Conservation (phyloP, 2,888 invertebrate species). For the Ichneumoninae sp. region DNA sequence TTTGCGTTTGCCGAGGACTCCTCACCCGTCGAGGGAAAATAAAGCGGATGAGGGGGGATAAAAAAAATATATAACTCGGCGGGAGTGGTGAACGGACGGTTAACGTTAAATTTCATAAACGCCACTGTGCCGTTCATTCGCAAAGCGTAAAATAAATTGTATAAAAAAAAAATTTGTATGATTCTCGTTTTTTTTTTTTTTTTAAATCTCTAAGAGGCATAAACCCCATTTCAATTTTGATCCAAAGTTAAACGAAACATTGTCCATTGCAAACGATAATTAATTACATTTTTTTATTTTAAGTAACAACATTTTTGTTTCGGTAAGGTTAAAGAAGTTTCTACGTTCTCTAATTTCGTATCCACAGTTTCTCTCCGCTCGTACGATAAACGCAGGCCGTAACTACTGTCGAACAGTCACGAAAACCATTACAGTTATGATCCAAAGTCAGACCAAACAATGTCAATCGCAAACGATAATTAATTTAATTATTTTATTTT, state of each 20-base stretch:
- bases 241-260: too few species aligned
- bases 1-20: slow-evolving; percentile 14
- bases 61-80: background rate
- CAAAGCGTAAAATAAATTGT: background rate
- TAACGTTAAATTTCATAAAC: background rate
- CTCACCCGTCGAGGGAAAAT: slow-evolving; percentile 3
- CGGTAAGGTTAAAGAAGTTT: background rate
- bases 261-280: too few species aligned
- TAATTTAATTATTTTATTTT: too few species aligned
- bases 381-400: background rate
- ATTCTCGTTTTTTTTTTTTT: too few species aligned
- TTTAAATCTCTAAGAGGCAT: too few species aligned
- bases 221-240: too few species aligned
- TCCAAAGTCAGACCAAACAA: too few species aligned
- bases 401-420: background rate
- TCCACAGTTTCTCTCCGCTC: slow-evolving; percentile 6
- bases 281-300: too few species aligned
- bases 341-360: slow-evolving; percentile 8
- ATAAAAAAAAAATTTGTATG: background rate
- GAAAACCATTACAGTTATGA: too few species aligned
- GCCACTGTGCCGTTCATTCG: background rate
- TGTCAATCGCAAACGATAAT: too few species aligned
- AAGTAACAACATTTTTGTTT: too few species aligned
- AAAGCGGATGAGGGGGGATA: background rate
- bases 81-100: slow-evolving; percentile 6